Percentiles rank a stretch among this genome's conserved stretches.
Evolutionary conservation across 2,113 vertebrate genomes (phyloP).

Genomic region (Tyrannus savana): DNA sequence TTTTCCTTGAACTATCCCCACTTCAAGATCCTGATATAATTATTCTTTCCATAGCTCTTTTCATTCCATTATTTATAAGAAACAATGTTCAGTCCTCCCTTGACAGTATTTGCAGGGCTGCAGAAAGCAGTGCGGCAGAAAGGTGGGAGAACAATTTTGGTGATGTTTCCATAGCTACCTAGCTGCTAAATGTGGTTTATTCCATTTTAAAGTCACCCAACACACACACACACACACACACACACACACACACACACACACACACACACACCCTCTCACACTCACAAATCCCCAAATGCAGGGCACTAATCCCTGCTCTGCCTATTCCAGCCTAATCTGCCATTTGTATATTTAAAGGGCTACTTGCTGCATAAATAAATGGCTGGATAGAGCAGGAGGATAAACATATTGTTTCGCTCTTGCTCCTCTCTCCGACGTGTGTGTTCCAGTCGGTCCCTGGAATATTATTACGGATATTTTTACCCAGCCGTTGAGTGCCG

Average conservation of each 20-base stretch:
- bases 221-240: not conserved
- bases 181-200: conserved; percentile 76
- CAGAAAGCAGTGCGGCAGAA: conserved; percentile 70
- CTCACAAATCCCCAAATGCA: conserved; percentile 29
- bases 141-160: conserved; percentile 79
- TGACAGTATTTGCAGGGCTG: conserved; percentile 71
- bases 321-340: conserved; percentile 52
- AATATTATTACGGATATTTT: conserved; percentile 36
- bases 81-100: conserved; percentile 75
- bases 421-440: conserved; percentile 14
- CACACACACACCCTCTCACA: not conserved
- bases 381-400: conserved; percentile 19
- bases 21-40: conserved; percentile 57
- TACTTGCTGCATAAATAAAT: conserved; percentile 57
- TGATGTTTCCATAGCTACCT: conserved; percentile 86
- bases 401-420: conserved; percentile 33
- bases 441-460: conserved; percentile 41
- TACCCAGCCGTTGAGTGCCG: not conserved
- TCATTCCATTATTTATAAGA: conserved; percentile 82
- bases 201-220: conserved; percentile 77
- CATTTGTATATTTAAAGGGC: conserved; percentile 59
- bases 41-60: conserved; percentile 65
- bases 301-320: conserved; percentile 59
- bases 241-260: not conserved
- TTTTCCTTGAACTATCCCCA: conserved; percentile 57